Conservation (phyloP, 92 coral and sea anemone genomes). For the Siderastrea siderea region DNA sequence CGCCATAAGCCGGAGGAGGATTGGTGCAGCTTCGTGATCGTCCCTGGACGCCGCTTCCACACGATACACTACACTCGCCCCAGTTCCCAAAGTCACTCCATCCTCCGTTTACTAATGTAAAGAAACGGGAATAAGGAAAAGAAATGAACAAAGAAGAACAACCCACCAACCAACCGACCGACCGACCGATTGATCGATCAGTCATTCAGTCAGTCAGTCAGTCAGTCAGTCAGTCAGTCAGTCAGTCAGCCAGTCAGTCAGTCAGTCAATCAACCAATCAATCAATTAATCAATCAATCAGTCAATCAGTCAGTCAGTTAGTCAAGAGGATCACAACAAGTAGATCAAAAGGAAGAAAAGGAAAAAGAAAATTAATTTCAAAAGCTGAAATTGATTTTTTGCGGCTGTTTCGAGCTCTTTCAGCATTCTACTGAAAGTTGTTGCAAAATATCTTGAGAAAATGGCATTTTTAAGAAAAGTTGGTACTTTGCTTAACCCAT, state of each 20-base stretch:
- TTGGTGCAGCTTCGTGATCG: constrained; percentile 25
- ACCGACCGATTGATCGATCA: neutral
- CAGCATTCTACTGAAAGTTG: too few relatives aligned
- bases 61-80: constrained; percentile 10
- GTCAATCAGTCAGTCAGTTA: too few relatives aligned
- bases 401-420: too few relatives aligned
- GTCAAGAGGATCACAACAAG: too few relatives aligned
- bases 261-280: neutral
- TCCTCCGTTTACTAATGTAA: constrained; percentile 24
- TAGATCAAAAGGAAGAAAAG: too few relatives aligned
- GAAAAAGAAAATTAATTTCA: too few relatives aligned
- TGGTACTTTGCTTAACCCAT: too few relatives aligned
- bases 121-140: too few relatives aligned
- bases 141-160: neutral
- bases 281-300: too few relatives aligned
- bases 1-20: constrained; percentile 27
- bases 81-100: constrained; percentile 21
- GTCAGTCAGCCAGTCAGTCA: neutral
- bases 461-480: too few relatives aligned
- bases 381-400: too few relatives aligned
- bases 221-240: neutral
- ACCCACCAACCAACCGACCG: neutral
- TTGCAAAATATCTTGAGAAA: too few relatives aligned
- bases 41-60: constrained; percentile 7
- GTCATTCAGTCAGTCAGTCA: neutral